A percentile compares a stretch with the other conserved stretches of the same genome.
phyloP scores from a whole-genome alignment of 2,888 invertebrate genomes.

The Sisyra nigra region DNA sequence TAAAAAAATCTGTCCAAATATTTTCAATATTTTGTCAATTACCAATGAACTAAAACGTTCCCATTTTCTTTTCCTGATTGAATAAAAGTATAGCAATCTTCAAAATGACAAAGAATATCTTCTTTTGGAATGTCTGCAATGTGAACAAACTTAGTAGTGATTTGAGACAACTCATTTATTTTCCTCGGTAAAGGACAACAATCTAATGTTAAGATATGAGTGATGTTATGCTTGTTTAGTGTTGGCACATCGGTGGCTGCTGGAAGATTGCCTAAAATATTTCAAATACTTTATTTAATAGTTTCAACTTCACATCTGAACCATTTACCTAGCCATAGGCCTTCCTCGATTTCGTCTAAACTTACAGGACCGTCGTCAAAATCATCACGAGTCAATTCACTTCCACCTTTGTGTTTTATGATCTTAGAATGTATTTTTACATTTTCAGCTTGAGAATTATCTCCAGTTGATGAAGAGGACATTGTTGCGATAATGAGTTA shows the following conservation, averaged over 20 bases:
- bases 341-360: conserved; percentile 34
- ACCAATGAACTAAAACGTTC: conserved; percentile 77
- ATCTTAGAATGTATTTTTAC: not conserved
- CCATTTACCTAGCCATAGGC: conserved; percentile 32
- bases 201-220: conserved; percentile 69
- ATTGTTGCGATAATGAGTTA: too few relatives aligned
- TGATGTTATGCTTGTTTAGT: conserved; percentile 46
- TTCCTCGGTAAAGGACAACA: conserved; percentile 67
- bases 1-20: conserved; percentile 1
- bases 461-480: too few relatives aligned
- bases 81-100: conserved; percentile 64
- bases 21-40: conserved; percentile 10
- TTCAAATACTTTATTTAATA: not conserved
- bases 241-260: conserved; percentile 60
- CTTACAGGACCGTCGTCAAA: conserved; percentile 41
- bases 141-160: conserved; percentile 60
- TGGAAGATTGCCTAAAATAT: conserved; percentile 51
- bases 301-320: too few relatives aligned
- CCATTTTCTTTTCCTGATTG: conserved; percentile 44
- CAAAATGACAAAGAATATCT: conserved; percentile 65
- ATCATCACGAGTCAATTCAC: conserved; percentile 25
- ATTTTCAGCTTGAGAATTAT: not conserved
- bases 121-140: conserved; percentile 73
- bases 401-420: conserved; percentile 10
- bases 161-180: conserved; percentile 46